Evolutionary conservation across 1,140 invertebrate genomes (phyloP).

Genomic region (Watersipora subatra): DNA sequence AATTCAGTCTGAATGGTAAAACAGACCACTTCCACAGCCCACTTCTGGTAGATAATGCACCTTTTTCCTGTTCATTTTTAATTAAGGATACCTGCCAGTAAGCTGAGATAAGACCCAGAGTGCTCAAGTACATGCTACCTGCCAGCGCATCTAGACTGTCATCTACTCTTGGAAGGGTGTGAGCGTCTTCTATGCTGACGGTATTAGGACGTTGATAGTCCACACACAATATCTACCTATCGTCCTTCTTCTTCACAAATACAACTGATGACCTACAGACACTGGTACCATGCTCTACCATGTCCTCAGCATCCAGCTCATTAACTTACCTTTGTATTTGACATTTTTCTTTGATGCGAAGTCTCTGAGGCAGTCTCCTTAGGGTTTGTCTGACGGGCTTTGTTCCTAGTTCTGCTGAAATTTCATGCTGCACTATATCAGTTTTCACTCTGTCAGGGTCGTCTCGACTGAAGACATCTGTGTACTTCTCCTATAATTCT

Average conservation of each 20-base stretch:
- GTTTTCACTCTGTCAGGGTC: too few relatives aligned
- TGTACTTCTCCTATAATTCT: too few relatives aligned
- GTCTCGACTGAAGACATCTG: too few relatives aligned
- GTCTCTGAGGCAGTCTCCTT: too few relatives aligned
- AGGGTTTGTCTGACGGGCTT: slow-evolving; percentile 13
- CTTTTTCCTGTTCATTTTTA: slow-evolving; percentile 2
- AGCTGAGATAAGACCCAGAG: not conserved
- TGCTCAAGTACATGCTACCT: not conserved
- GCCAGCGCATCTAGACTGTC: not conserved
- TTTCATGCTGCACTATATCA: slow-evolving; percentile 21
- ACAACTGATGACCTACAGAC: slow-evolving; percentile 42
- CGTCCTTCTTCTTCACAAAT: slow-evolving; percentile 39
- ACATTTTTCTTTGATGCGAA: not conserved
- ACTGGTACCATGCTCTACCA: slow-evolving; percentile 17
- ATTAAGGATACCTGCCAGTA: not conserved
- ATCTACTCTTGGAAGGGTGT: slow-evolving; percentile 2
- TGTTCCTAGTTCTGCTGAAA: slow-evolving; percentile 18
- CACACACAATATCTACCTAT: slow-evolving; percentile 15
- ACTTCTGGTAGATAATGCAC: too few relatives aligned
- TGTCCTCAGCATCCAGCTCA: not conserved
- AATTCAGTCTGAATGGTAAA: slow-evolving; percentile 15
- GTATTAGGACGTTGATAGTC: slow-evolving; percentile 7
- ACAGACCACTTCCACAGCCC: not conserved
- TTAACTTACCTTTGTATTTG: slow-evolving; percentile 7
- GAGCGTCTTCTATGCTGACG: not conserved